Conservation (phyloP, 2,888 invertebrate species). For the Drosophila fungiperda region DNA sequence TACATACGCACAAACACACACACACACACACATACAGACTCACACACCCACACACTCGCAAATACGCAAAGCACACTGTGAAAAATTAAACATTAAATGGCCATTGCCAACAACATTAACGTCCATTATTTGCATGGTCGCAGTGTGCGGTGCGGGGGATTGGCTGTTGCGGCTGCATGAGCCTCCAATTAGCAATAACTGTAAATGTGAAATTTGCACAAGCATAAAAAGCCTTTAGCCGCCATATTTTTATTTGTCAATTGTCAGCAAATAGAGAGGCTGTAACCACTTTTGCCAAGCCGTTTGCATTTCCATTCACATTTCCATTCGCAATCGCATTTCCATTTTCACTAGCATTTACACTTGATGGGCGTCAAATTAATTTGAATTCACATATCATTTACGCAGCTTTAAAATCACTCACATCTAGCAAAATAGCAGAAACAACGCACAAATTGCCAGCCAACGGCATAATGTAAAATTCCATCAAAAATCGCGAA, state of each 20-base stretch:
- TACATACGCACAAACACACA: slow-evolving; percentile 17
- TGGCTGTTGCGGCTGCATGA: slow-evolving; percentile 67
- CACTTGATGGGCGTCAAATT: slow-evolving; percentile 14
- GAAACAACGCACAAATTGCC: slow-evolving; percentile 32
- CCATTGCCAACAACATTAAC: slow-evolving; percentile 77
- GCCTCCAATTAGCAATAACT: slow-evolving; percentile 80
- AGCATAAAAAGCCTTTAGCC: slow-evolving; percentile 70
- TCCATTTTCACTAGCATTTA: slow-evolving; percentile 9
- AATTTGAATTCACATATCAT: slow-evolving; percentile 37
- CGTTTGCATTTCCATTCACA: slow-evolving; percentile 26
- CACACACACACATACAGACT: slow-evolving; percentile 2
- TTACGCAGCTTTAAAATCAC: slow-evolving; percentile 51
- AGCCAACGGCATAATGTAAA: slow-evolving; percentile 67
- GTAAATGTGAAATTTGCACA: slow-evolving; percentile 80
- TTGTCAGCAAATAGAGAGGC: slow-evolving; percentile 63
- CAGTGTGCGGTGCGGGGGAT: background rate
- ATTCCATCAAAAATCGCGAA: slow-evolving; percentile 78
- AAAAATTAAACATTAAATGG: slow-evolving; percentile 77
- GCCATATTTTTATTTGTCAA: slow-evolving; percentile 78
- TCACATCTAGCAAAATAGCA: slow-evolving; percentile 10
- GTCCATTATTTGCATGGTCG: slow-evolving; percentile 64
- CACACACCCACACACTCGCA: background rate
- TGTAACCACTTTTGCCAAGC: slow-evolving; percentile 34
- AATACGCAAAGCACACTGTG: slow-evolving; percentile 10
- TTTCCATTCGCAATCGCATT: slow-evolving; percentile 10